These are phyloP conservation scores for Diploscapter pachys DNA, from an alignment of 1,140 invertebrate species.

Conservation along the genomic window DNA sequence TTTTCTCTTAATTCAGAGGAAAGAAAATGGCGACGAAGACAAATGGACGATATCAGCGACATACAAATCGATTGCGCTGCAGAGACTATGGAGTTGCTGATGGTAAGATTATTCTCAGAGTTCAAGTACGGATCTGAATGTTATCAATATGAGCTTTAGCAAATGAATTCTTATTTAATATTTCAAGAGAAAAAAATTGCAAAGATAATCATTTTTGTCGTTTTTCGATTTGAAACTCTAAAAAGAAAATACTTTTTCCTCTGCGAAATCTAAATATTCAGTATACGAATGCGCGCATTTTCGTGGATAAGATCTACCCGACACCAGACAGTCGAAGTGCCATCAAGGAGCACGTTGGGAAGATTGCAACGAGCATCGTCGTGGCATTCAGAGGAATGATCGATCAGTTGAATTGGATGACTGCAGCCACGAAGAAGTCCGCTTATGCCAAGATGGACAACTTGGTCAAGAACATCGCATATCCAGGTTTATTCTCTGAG, in stretches of 20 bases:
- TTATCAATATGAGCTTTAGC: too few species aligned
- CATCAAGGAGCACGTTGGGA: constrained; percentile 31
- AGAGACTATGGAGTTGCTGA: constrained; percentile 12
- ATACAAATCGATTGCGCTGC: constrained; percentile 21
- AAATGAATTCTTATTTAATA: too few species aligned
- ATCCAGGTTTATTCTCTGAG: constrained; percentile 50
- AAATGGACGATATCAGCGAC: constrained; percentile 16
- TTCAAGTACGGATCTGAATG: too few species aligned
- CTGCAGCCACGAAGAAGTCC: constrained; percentile 37
- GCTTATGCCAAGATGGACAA: constrained; percentile 51
- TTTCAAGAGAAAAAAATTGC: not conserved
- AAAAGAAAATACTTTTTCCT: too few species aligned
- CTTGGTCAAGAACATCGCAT: constrained; percentile 49
- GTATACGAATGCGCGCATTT: constrained; percentile 46
- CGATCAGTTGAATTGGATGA: constrained; percentile 52
- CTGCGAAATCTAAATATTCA: constrained; percentile 1
- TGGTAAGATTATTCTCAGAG: not conserved
- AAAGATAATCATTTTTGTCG: not conserved
- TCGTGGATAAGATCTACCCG: constrained; percentile 39
- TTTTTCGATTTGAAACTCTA: too few species aligned
- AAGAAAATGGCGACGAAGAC: constrained; percentile 14
- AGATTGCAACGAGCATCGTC: constrained; percentile 40
- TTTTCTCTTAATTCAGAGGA: constrained; percentile 4
- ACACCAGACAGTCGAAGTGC: constrained; percentile 13
- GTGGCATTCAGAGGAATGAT: constrained; percentile 49